Conservation (phyloP, 2,888 invertebrate species). For the Baccha elongata region DNA sequence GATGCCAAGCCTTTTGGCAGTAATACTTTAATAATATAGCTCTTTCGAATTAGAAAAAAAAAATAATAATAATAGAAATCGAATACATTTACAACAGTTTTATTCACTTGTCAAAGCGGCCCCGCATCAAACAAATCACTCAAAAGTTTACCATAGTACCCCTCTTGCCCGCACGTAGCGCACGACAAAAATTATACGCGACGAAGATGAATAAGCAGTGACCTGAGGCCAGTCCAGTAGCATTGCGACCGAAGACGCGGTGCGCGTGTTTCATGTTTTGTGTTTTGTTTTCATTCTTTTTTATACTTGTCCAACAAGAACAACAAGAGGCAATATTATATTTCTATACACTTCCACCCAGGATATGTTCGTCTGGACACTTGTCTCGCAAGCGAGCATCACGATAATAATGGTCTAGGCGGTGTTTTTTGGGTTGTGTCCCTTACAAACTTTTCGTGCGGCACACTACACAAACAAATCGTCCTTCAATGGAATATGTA, state of each 20-base stretch:
- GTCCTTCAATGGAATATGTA: conserved; percentile 61
- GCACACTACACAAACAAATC: conserved; percentile 33
- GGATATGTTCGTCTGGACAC: conserved; percentile 70
- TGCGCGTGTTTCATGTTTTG: conserved; percentile 36
- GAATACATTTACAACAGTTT: conserved; percentile 31
- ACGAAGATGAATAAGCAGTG: conserved; percentile 52
- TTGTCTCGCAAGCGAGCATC: conserved; percentile 56
- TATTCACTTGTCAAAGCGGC: conserved; percentile 57
- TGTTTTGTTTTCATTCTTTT: no score
- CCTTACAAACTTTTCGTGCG: conserved; percentile 55
- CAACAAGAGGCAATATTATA: conserved; percentile 31
- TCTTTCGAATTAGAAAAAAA: not conserved
- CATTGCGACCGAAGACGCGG: no score
- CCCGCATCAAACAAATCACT: conserved; percentile 64
- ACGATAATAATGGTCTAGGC: conserved; percentile 34
- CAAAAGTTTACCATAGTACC: conserved; percentile 31
- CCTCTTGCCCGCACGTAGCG: conserved; percentile 44
- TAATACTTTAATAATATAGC: not conserved
- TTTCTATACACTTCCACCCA: conserved; percentile 49
- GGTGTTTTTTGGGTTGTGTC: not conserved
- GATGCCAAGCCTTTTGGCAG: conserved; percentile 59
- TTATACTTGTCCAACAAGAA: conserved; percentile 48
- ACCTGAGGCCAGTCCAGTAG: conserved; percentile 9
- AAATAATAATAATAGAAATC: conserved; percentile 32
- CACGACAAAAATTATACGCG: conserved; percentile 55